phyloP scores from a whole-genome alignment of 2,113 vertebrate genomes.

The Thomomys bottae region DNA sequence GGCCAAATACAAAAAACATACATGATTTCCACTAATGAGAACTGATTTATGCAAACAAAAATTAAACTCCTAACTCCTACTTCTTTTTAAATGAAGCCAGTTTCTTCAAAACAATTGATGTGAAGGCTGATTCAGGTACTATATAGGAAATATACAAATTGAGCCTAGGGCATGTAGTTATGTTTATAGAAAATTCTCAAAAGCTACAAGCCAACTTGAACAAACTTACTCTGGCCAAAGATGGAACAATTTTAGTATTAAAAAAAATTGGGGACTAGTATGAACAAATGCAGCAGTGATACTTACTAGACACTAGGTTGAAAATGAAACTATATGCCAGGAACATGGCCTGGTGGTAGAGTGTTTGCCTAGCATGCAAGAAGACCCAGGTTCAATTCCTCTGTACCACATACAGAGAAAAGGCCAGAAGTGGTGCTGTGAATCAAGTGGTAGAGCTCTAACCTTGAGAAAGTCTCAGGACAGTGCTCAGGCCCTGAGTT shows the following conservation, averaged over 20 bases:
- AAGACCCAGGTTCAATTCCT: no score
- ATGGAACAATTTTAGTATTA: background rate
- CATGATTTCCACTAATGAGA: background rate
- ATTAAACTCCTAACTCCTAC: background rate
- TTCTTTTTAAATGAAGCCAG: background rate
- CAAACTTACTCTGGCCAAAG: background rate
- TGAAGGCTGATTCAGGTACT: background rate
- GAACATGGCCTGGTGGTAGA: no score
- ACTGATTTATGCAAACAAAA: background rate
- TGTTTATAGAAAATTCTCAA: conserved; percentile 34
- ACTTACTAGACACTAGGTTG: no score
- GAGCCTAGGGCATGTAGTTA: background rate
- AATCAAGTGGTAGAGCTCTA: no score
- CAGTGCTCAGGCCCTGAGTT: no score
- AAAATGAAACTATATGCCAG: no score
- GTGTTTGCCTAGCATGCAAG: no score
- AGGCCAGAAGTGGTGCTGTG: no score
- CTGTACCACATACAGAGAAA: no score
- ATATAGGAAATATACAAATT: background rate
- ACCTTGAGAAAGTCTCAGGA: no score
- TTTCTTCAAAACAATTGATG: conserved; percentile 42
- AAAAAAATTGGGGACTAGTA: no score
- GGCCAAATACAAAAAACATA: background rate
- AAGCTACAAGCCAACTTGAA: conserved; percentile 22
- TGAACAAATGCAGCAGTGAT: no score